Base-by-base conservation (phyloP, 2,888 invertebrate genomes). In the Lasiommata megera region DNA sequence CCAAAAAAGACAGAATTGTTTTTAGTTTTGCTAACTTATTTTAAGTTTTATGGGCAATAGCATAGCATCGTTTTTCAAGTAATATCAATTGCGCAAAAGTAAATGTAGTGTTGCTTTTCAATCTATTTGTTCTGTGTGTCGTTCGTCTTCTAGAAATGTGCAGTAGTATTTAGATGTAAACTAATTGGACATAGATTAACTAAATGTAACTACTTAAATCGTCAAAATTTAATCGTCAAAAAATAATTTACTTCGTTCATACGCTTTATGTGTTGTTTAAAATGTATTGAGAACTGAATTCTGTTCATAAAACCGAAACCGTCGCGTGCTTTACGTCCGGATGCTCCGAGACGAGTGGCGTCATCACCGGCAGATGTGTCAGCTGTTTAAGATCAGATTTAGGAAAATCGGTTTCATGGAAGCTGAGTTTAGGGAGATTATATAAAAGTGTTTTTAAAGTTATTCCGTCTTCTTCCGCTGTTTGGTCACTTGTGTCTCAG, bases 251-350 rank as follows among this genome's bases (percentile, higher is more conserved):
- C n/a, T 38, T 38, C 9, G 28, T 28, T 51, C 38, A 18, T 40
- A 38, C 9, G 51, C 37, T 38, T 51, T 51, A 9, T 31, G n/a
- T 48, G 48, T 48, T 17, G 48, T 36, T 3, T 36, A 36, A 48
- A 50, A 40, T 51, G 23, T 29, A 14, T 46, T 46, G 14, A 14
- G 28, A 14, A 51, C 38, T 40, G 23, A 38, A 29, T 37, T 51
- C 38, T 23, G 16, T 51, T 51, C 28, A 38, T 51, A 11, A 14
- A 46, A 17, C 18, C 11, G 9, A 6, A 43, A n/a, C 31, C 5
- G 11, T 11, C 5, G 7, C 5, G 7, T 9, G n/a, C n/a, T n/a
- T n/a, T n/a, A n/a, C n/a, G n/a, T n/a, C n/a, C n/a, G n/a, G n/a
- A n/a, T n/a, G n/a, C n/a, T n/a, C n/a, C n/a, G n/a, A n/a, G n/a